Percentiles rank a stretch among this genome's conserved stretches.
Conservation (phyloP, 2,888 invertebrate species). For the Drosophila multiciliata region DNA sequence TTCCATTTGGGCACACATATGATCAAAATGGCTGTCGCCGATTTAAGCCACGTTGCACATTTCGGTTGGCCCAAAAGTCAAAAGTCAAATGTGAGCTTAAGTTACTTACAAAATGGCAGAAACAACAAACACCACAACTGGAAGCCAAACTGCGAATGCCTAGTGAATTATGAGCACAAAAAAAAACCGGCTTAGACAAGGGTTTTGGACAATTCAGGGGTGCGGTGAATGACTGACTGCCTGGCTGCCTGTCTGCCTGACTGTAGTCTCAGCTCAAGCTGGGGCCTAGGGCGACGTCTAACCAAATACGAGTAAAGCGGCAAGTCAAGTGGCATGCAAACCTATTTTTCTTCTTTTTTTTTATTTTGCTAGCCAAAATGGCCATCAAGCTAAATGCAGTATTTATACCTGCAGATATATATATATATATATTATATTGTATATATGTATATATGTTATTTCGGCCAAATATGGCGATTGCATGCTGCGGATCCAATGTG, state of each 20-base stretch:
- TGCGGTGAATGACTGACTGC: conserved; percentile 1
- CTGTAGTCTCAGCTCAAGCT: conserved; percentile 31
- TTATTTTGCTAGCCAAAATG: conserved; percentile 47
- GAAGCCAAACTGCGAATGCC: conserved; percentile 72
- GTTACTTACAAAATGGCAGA: conserved; percentile 60
- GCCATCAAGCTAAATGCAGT: conserved; percentile 75
- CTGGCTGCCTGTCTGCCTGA: conserved; percentile 5
- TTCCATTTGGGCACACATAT: conserved; percentile 49
- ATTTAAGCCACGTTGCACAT: conserved; percentile 71
- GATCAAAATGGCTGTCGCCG: conserved; percentile 67
- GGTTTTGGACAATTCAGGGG: conserved; percentile 30
- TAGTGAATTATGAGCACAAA: conserved; percentile 75
- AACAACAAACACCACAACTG: conserved; percentile 22
- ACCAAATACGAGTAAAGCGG: conserved; percentile 76
- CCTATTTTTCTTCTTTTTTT: conserved; percentile 35
- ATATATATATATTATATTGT: not conserved
- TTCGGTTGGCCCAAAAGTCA: conserved; percentile 71
- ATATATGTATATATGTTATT: conserved; percentile 39
- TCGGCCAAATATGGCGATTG: conserved; percentile 79
- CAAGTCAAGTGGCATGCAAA: conserved; percentile 80
- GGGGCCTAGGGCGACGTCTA: conserved; percentile 79
- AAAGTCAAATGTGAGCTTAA: conserved; percentile 79
- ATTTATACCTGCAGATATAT: not conserved
- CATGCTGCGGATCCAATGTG: conserved; percentile 71
- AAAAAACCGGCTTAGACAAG: conserved; percentile 66